phyloP scores from a whole-genome alignment of 2,888 invertebrate species.

The Aporophyla nigra region DNA sequence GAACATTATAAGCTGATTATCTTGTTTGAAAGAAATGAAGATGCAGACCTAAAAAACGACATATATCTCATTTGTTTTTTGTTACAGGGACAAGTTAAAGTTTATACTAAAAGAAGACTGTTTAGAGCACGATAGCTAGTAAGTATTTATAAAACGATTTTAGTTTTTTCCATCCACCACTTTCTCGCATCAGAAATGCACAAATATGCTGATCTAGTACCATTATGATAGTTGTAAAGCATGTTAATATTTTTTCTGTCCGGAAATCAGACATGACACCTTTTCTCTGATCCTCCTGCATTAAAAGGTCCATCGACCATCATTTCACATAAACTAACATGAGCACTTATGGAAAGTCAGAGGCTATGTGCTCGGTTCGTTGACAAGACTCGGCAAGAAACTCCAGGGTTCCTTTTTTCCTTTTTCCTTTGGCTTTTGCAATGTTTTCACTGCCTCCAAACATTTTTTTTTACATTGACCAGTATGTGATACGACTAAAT shows the following conservation, averaged over 20 bases:
- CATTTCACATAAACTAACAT: background rate
- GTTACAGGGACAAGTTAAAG: slow-evolving; percentile 92
- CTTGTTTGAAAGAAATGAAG: too few relatives aligned
- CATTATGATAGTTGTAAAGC: background rate
- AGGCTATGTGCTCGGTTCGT: background rate
- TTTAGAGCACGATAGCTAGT: slow-evolving; percentile 96
- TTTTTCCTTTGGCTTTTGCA: background rate
- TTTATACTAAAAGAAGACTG: slow-evolving; percentile 92
- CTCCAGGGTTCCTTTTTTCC: background rate
- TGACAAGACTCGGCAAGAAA: background rate
- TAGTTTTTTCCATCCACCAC: background rate
- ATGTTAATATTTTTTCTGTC: background rate
- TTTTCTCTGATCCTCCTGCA: background rate
- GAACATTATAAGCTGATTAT: too few relatives aligned
- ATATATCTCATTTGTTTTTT: background rate
- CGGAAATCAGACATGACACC: background rate
- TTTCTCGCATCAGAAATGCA: background rate
- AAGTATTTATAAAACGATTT: slow-evolving; percentile 80
- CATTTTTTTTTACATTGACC: too few relatives aligned
- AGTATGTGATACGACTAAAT: background rate
- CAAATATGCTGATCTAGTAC: background rate
- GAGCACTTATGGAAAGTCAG: background rate
- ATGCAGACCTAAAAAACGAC: too few relatives aligned
- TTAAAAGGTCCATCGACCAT: background rate
- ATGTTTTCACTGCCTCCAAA: background rate